phyloP scores from a whole-genome alignment of 2,888 invertebrate genomes.

The Dysmachus trigonus region DNA sequence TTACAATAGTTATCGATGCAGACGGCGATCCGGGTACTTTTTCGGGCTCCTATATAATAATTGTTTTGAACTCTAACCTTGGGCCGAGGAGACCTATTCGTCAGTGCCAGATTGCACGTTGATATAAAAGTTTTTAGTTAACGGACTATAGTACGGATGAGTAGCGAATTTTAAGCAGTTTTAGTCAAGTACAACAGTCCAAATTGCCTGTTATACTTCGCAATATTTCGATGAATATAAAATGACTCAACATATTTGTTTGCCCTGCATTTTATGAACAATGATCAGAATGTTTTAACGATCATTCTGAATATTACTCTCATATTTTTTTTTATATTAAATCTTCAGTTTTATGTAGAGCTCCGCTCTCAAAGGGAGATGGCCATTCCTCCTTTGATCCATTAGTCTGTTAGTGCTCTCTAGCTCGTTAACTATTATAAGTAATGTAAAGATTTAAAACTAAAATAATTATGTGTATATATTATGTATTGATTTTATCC shows the following conservation, averaged over 20 bases:
- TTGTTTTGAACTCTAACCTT: constrained; percentile 21
- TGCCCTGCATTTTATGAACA: not conserved
- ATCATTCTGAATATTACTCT: not conserved
- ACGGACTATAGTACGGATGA: not conserved
- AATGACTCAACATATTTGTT: not conserved
- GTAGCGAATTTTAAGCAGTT: not conserved
- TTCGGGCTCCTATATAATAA: not conserved
- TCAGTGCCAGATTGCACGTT: not conserved
- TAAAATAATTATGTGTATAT: no score
- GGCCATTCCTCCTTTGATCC: no score
- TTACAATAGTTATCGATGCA: constrained; percentile 18
- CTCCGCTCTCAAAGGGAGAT: no score
- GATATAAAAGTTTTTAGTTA: not conserved
- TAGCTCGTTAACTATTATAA: no score
- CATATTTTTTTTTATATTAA: no score
- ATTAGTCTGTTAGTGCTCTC: no score
- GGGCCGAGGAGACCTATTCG: not conserved
- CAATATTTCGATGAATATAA: not conserved
- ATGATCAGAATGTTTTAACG: not conserved
- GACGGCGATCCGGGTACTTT: not conserved
- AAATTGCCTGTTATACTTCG: not conserved
- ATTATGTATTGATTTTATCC: no score
- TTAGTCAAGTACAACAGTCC: not conserved
- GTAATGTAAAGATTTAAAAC: no score
- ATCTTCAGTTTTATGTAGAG: no score